phyloP scores from a whole-genome alignment of 2,797 vertebrate species.

The Toxotes lorentzi region DNA sequence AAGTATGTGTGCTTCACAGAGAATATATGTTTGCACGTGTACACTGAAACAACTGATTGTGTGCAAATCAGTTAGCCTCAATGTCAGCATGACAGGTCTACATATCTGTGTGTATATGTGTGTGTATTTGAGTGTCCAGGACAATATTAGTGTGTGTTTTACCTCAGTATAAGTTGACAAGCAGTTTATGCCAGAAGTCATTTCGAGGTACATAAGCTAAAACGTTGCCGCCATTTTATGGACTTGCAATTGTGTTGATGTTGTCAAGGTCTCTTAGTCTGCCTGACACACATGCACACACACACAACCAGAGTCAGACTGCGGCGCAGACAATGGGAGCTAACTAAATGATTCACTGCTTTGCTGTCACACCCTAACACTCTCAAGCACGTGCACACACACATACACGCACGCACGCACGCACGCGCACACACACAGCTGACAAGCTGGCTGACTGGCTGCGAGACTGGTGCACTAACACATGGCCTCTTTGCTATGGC shows the following conservation, averaged over 20 bases:
- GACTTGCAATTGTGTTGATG: constrained; percentile 76
- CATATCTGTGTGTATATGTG: constrained; percentile 13
- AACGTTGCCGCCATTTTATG: constrained; percentile 73
- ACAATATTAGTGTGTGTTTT: constrained; percentile 6
- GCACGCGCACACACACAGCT: constrained; percentile 17
- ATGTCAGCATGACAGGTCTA: constrained; percentile 33
- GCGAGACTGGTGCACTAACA: constrained; percentile 52
- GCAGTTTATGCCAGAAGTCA: constrained; percentile 67
- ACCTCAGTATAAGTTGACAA: constrained; percentile 46
- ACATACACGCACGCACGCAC: not conserved
- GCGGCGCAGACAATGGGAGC: constrained; percentile 35
- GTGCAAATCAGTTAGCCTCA: constrained; percentile 14
- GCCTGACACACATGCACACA: constrained; percentile 38
- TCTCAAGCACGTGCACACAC: constrained; percentile 18
- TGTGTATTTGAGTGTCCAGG: not conserved
- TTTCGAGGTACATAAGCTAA: constrained; percentile 74
- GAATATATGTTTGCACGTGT: constrained; percentile 22
- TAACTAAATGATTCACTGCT: constrained; percentile 72
- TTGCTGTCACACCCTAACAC: constrained; percentile 44
- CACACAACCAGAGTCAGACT: constrained; percentile 22
- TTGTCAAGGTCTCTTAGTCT: constrained; percentile 74
- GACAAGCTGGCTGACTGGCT: constrained; percentile 62
- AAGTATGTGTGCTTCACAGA: constrained; percentile 15
- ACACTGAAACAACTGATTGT: constrained; percentile 12
- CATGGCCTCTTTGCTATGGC: constrained; percentile 43